These are phyloP conservation scores for Papilio demoleus DNA, from an alignment of 2,888 invertebrate species.

Conservation along the genomic window DNA sequence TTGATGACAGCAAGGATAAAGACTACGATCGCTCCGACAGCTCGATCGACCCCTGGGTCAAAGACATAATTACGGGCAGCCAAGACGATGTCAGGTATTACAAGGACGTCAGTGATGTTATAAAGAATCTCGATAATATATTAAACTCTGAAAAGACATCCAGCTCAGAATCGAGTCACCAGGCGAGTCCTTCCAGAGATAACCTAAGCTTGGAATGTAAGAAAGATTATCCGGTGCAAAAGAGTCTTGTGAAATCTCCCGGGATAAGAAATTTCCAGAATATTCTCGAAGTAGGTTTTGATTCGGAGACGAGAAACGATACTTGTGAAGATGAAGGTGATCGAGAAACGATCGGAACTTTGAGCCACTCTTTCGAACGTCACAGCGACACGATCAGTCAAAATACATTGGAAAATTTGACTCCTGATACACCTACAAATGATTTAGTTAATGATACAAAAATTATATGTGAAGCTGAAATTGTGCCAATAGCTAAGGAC, in stretches of 20 bases:
- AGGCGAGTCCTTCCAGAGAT: constrained; percentile 81
- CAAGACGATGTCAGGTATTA: constrained; percentile 85
- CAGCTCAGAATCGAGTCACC: constrained; percentile 83
- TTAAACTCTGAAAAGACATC: constrained; percentile 85
- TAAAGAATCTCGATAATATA: constrained; percentile 85
- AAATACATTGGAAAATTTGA: constrained; percentile 74
- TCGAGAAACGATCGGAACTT: constrained; percentile 72
- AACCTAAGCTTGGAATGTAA: constrained; percentile 77
- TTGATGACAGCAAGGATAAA: constrained; percentile 63
- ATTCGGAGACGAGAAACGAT: constrained; percentile 54
- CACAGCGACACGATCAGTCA: constrained; percentile 74
- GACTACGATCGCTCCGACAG: constrained; percentile 72
- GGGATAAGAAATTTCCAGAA: constrained; percentile 78
- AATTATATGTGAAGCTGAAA: constrained; percentile 51
- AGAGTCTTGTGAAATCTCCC: constrained; percentile 76
- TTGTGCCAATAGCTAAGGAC: constrained; percentile 43
- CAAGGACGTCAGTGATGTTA: constrained; percentile 85
- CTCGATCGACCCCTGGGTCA: constrained; percentile 84
- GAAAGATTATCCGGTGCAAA: constrained; percentile 72
- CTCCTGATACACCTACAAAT: constrained; percentile 74
- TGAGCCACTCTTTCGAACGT: constrained; percentile 77
- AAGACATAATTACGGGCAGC: constrained; percentile 82
- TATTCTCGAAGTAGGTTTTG: constrained; percentile 65
- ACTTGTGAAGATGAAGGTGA: constrained; percentile 67
- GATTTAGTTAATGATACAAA: constrained; percentile 60